Conservation (phyloP, 2,888 invertebrate species). For the Lasius platythorax region DNA sequence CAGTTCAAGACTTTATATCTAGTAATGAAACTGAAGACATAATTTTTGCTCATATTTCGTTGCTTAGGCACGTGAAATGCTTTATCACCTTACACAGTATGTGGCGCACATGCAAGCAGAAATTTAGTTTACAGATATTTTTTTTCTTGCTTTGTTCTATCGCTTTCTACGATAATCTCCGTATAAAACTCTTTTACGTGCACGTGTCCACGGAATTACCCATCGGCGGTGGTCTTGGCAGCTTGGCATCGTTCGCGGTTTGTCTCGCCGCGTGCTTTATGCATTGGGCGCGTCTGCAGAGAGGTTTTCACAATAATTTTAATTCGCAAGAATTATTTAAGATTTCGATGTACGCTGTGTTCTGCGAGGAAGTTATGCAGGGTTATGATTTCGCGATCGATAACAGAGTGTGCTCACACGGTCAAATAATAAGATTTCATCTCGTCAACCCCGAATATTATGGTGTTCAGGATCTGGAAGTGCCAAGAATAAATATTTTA, state of each 20-base stretch:
- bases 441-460: no score
- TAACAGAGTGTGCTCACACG: no score
- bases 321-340: no score
- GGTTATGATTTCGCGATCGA: no score
- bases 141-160: not conserved
- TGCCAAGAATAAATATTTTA: no score
- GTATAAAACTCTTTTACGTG: not conserved
- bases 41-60: not conserved
- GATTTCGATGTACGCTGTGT: not conserved
- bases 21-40: not conserved
- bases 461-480: no score
- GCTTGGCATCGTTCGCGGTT: not conserved
- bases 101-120: not conserved
- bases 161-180: not conserved
- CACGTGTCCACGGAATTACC: not conserved
- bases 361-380: not conserved
- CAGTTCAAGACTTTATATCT: not conserved
- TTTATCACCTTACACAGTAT: not conserved
- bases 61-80: not conserved
- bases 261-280: not conserved
- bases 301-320: no score
- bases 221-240: not conserved
- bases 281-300: not conserved
- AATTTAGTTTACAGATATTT: not conserved
- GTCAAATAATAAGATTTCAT: no score